Conservation (phyloP, 2,113 vertebrate species). For the Lepidiolamprologus cunningtoni region DNA sequence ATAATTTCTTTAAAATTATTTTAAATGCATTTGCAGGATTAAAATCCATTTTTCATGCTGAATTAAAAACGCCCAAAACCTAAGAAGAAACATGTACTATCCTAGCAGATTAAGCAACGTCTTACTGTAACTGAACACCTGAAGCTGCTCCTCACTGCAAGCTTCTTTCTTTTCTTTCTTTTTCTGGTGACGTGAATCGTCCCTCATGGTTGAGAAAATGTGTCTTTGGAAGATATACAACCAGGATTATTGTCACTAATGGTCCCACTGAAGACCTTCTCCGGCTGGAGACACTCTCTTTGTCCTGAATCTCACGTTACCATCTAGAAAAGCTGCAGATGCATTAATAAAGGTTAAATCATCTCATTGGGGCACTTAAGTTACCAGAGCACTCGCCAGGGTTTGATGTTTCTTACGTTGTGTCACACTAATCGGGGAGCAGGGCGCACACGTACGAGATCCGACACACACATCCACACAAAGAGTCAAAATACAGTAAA, state of each 20-base stretch:
- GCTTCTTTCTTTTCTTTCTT: background rate
- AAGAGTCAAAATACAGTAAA: constrained; percentile 10
- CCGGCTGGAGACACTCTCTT: background rate
- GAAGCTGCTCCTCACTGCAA: background rate
- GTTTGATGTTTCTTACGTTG: background rate
- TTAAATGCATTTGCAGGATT: background rate
- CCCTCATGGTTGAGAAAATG: background rate
- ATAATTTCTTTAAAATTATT: background rate
- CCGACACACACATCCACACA: background rate
- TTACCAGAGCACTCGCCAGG: background rate
- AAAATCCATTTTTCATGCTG: background rate
- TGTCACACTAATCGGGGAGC: background rate
- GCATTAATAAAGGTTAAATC: constrained; percentile 17
- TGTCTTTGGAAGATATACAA: constrained; percentile 2
- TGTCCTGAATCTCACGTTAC: constrained; percentile 12
- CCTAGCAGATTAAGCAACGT: background rate
- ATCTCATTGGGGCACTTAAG: background rate
- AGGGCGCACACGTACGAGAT: background rate
- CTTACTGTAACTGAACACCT: background rate
- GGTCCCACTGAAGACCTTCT: constrained; percentile 11
- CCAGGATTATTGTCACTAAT: constrained; percentile 20
- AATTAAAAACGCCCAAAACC: background rate
- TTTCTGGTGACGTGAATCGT: background rate
- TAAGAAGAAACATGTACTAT: background rate
- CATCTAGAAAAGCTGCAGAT: background rate